Evolutionary conservation across 1,140 invertebrate genomes (phyloP).

Genomic region (Drosophila sturtevanti): DNA sequence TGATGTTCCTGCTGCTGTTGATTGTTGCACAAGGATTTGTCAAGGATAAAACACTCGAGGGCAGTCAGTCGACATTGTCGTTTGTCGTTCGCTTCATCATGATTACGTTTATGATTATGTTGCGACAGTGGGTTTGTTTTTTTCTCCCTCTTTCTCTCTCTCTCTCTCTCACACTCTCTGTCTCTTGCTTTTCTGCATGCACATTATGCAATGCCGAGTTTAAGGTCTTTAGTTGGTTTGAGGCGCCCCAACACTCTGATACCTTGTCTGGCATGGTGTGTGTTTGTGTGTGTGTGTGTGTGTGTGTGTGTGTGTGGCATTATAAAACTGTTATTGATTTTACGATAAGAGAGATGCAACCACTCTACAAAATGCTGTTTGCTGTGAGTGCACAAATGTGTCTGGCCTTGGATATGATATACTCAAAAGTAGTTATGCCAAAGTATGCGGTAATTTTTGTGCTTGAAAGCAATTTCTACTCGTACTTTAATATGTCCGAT

Average conservation of each 20-base stretch:
- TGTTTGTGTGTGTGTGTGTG: constrained; percentile 2
- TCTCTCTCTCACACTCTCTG: not conserved
- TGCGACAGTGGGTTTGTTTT: constrained; percentile 35
- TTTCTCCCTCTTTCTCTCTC: constrained; percentile 5
- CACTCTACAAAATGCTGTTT: constrained; percentile 16
- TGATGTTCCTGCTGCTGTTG: constrained; percentile 47
- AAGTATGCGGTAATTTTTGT: not conserved
- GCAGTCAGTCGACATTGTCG: constrained; percentile 61
- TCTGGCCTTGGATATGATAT: constrained; percentile 47
- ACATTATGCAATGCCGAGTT: constrained; percentile 17
- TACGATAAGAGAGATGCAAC: constrained; percentile 40
- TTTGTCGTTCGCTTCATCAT: constrained; percentile 49
- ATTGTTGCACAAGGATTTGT: constrained; percentile 75
- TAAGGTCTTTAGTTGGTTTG: not conserved
- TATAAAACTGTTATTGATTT: constrained; percentile 64
- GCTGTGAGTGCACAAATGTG: constrained; percentile 19
- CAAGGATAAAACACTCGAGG: constrained; percentile 74
- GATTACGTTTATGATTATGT: constrained; percentile 68
- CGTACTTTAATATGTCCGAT: not conserved
- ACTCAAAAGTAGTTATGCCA: constrained; percentile 1
- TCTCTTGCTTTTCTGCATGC: constrained; percentile 27
- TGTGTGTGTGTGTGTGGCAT: constrained; percentile 13
- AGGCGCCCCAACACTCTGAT: not conserved
- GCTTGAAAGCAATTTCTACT: not conserved
- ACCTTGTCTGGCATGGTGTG: not conserved